phyloP scores from a whole-genome alignment of 53 echinoderm and acorn worm species.

The Arbacia lixula region DNA sequence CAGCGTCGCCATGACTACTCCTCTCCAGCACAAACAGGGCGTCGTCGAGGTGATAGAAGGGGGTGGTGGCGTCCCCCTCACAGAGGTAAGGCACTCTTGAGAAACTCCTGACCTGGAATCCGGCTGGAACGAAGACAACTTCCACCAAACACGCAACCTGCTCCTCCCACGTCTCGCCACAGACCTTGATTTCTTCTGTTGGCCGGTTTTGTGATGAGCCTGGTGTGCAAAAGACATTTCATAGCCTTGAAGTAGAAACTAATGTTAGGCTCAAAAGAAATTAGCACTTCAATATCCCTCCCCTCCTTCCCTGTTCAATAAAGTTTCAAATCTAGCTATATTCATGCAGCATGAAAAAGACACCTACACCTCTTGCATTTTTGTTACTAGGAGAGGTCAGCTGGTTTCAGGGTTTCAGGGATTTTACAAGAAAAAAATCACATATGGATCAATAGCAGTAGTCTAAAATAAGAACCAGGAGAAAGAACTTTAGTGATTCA shows the following conservation, averaged over 20 bases:
- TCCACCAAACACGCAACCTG: conserved; percentile 74
- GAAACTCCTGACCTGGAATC: conserved; percentile 80
- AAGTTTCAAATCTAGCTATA: no score
- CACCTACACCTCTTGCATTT: no score
- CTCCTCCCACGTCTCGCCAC: conserved; percentile 88
- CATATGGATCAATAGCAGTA: no score
- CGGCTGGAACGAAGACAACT: conserved; percentile 71
- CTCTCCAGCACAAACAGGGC: conserved; percentile 85
- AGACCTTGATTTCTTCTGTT: conserved; percentile 67
- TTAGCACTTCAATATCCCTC: no score
- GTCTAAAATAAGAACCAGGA: no score
- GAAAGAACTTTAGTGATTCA: no score
- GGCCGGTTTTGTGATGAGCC: conserved; percentile 66
- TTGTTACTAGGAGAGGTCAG: no score
- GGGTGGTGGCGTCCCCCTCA: conserved; percentile 84
- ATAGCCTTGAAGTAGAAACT: not conserved
- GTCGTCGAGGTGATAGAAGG: conserved; percentile 87
- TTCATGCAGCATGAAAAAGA: no score
- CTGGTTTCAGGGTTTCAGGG: no score
- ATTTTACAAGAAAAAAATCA: no score
- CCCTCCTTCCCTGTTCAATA: no score
- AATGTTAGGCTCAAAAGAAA: no score
- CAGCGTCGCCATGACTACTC: not conserved
- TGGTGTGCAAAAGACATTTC: not conserved
- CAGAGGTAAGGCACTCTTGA: conserved; percentile 93